A percentile compares a stretch with the other conserved stretches of the same genome.
Conservation (phyloP, 2,888 invertebrate species). For the Acrocera orbiculus region DNA sequence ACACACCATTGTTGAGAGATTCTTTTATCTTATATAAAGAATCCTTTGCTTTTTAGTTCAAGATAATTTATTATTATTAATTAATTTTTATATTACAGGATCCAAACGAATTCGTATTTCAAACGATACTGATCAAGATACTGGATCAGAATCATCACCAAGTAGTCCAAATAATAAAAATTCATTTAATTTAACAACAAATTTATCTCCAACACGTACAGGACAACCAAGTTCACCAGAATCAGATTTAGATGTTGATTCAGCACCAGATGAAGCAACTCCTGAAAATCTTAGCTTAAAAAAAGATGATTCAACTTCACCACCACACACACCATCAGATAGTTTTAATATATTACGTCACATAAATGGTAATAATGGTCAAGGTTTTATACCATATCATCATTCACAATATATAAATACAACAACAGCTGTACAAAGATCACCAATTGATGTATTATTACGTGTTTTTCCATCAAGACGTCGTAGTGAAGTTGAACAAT, state of each 20-base stretch:
- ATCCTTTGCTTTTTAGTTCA: too few relatives aligned
- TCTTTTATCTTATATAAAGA: too few relatives aligned
- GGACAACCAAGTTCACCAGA: conserved; percentile 32
- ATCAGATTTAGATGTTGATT: conserved; percentile 32
- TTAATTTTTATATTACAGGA: conserved; percentile 16
- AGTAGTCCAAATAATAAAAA: conserved; percentile 24
- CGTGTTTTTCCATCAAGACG: conserved; percentile 80
- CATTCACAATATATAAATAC: conserved; percentile 25
- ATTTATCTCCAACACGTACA: conserved; percentile 28
- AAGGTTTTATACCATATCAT: conserved; percentile 34
- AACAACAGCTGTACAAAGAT: conserved; percentile 37
- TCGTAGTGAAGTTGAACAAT: conserved; percentile 68
- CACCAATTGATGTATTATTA: conserved; percentile 73
- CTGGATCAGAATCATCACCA: conserved; percentile 30
- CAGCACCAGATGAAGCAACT: conserved; percentile 36
- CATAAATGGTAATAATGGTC: conserved; percentile 20
- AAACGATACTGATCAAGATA: conserved; percentile 31
- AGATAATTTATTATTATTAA: not conserved
- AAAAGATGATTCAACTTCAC: conserved; percentile 36
- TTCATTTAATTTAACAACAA: conserved; percentile 22
- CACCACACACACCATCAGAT: conserved; percentile 28
- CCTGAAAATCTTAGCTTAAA: conserved; percentile 73
- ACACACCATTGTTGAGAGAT: too few relatives aligned
- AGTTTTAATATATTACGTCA: conserved; percentile 24
- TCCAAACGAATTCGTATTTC: conserved; percentile 29